phyloP scores from a whole-genome alignment of 1,140 invertebrate genomes.

The Drosophila teissieri region DNA sequence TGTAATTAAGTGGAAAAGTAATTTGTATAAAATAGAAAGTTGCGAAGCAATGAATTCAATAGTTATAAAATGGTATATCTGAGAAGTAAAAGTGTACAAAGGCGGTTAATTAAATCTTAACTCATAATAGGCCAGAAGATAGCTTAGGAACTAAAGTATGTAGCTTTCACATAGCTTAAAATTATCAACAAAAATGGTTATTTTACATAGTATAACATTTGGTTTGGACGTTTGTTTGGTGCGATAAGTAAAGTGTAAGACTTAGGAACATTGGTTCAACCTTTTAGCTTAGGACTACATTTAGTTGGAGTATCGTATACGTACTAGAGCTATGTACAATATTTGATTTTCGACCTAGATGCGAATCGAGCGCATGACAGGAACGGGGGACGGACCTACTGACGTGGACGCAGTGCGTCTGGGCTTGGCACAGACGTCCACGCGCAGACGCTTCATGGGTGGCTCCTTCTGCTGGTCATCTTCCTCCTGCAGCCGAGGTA shows the following conservation, averaged over 20 bases:
- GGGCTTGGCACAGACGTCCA: constrained; percentile 15
- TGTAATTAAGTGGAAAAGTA: neutral
- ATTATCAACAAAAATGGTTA: constrained; percentile 3
- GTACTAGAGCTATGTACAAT: constrained; percentile 25
- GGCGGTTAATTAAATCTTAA: neutral
- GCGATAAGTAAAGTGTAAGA: constrained; percentile 5
- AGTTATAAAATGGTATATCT: neutral
- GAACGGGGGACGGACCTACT: neutral
- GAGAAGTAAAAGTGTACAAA: neutral
- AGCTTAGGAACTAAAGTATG: constrained; percentile 9
- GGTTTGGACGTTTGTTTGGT: constrained; percentile 33
- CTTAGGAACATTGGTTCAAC: constrained; percentile 45
- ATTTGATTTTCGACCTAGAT: constrained; percentile 30
- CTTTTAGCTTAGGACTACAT: constrained; percentile 15
- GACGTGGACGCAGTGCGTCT: constrained; percentile 9
- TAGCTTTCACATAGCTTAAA: constrained; percentile 2
- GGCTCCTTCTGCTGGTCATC: constrained; percentile 5
- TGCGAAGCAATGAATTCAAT: neutral
- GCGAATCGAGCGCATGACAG: constrained; percentile 49
- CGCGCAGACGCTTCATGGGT: constrained; percentile 43
- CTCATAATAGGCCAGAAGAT: neutral
- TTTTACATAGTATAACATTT: constrained; percentile 5
- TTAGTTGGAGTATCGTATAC: constrained; percentile 2
- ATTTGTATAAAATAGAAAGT: neutral
- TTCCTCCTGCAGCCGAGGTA: neutral